These are phyloP conservation scores for Papilio machaon DNA, from an alignment of 1,140 invertebrate genomes.

Conservation along the genomic window DNA sequence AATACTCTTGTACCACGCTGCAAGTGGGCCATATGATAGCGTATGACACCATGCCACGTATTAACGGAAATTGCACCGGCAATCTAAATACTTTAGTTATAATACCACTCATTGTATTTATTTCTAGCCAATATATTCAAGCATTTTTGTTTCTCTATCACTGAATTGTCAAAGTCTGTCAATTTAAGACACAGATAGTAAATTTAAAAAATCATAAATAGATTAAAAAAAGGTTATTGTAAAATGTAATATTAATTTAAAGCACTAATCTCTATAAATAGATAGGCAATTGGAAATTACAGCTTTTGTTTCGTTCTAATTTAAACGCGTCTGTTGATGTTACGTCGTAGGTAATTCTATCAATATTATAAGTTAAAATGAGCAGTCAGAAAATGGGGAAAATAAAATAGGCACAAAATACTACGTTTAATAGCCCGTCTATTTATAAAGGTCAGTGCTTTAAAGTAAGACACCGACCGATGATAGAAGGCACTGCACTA, in stretches of 20 bases:
- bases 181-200: not conserved
- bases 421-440: too few species aligned
- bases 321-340: too few species aligned
- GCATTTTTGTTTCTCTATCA: slow-evolving; percentile 24
- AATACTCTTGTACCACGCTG: slow-evolving; percentile 84
- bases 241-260: not conserved
- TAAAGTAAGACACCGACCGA: too few species aligned
- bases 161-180: not conserved
- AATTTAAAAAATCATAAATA: not conserved
- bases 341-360: too few species aligned
- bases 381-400: too few species aligned
- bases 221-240: not conserved
- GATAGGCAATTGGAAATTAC: too few species aligned
- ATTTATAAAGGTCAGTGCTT: too few species aligned
- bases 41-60: slow-evolving; percentile 88
- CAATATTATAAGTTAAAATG: too few species aligned
- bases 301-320: too few species aligned
- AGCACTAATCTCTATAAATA: not conserved
- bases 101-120: slow-evolving; percentile 48
- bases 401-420: too few species aligned
- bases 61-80: slow-evolving; percentile 64
- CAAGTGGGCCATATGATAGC: slow-evolving; percentile 87
- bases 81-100: slow-evolving; percentile 53
- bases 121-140: not conserved
- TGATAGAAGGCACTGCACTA: too few species aligned